Evolutionary conservation across 2,888 invertebrate species (phyloP).

Genomic region (Gibbula magus): DNA sequence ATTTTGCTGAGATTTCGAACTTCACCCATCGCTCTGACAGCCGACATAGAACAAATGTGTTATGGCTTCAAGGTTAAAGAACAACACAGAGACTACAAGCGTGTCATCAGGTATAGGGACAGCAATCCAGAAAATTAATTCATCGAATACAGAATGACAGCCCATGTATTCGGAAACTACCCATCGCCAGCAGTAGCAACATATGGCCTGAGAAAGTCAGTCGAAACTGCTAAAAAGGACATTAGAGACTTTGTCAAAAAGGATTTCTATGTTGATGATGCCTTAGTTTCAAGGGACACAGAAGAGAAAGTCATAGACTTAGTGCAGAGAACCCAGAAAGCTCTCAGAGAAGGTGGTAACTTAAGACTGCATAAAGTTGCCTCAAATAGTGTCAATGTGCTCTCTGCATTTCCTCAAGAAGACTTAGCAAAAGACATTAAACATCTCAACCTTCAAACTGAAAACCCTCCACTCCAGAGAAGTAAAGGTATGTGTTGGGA

Average conservation of each 20-base stretch:
- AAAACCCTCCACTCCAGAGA: conserved; percentile 27
- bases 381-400: conserved; percentile 35
- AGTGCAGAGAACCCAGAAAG: conserved; percentile 39
- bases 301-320: conserved; percentile 34
- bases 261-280: conserved; percentile 51
- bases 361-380: conserved; percentile 43
- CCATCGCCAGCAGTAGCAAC: conserved; percentile 47
- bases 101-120: conserved; percentile 46
- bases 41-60: conserved; percentile 48
- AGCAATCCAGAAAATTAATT: conserved; percentile 36
- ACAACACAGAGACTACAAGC: conserved; percentile 39
- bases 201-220: conserved; percentile 37
- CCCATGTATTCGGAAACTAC: conserved; percentile 49
- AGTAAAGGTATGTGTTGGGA: conserved; percentile 29
- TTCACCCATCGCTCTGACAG: conserved; percentile 34
- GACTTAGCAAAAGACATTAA: conserved; percentile 32
- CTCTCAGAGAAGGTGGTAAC: conserved; percentile 30
- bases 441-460: conserved; percentile 12
- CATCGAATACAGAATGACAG: conserved; percentile 44
- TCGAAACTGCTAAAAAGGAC: conserved; percentile 23
- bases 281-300: conserved; percentile 32
- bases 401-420: conserved; percentile 27
- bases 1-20: conserved; percentile 41
- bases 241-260: conserved; percentile 37
- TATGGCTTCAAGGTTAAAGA: conserved; percentile 37